Evolutionary conservation across 2,113 vertebrate species (phyloP).

Genomic region (Marmota flaviventris): DNA sequence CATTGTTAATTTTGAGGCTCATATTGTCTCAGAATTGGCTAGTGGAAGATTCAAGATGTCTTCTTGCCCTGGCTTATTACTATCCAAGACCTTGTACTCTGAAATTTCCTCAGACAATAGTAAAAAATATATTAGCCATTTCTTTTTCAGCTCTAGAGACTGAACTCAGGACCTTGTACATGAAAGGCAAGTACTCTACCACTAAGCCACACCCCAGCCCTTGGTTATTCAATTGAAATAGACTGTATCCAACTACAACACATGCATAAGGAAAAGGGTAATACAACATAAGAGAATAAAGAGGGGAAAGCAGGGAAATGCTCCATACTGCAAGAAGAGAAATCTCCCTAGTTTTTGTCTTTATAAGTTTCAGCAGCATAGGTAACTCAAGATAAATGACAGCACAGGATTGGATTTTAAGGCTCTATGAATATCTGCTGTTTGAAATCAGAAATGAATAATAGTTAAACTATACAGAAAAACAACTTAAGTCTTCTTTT

Average conservation of each 20-base stretch:
- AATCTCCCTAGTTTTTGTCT: neutral
- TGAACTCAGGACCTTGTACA: no score
- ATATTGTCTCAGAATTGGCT: neutral
- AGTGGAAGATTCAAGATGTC: neutral
- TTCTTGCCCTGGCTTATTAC: neutral
- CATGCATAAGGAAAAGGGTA: neutral
- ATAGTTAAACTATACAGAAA: constrained; percentile 26
- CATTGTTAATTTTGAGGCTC: neutral
- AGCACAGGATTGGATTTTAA: neutral
- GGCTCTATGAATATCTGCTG: neutral
- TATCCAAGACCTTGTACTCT: neutral
- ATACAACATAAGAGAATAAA: neutral
- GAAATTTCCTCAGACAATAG: constrained; percentile 20
- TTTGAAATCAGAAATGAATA: constrained; percentile 44
- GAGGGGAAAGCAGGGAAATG: neutral
- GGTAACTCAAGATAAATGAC: neutral
- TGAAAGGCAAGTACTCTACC: no score
- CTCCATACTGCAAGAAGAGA: neutral
- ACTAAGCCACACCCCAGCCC: neutral
- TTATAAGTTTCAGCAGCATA: neutral
- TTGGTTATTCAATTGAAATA: neutral
- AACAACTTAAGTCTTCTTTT: constrained; percentile 45
- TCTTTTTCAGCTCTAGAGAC: no score
- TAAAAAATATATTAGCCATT: constrained; percentile 1
- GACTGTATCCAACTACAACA: neutral